phyloP scores from a whole-genome alignment of 2,888 invertebrate genomes.

The Cephus pygmeus region DNA sequence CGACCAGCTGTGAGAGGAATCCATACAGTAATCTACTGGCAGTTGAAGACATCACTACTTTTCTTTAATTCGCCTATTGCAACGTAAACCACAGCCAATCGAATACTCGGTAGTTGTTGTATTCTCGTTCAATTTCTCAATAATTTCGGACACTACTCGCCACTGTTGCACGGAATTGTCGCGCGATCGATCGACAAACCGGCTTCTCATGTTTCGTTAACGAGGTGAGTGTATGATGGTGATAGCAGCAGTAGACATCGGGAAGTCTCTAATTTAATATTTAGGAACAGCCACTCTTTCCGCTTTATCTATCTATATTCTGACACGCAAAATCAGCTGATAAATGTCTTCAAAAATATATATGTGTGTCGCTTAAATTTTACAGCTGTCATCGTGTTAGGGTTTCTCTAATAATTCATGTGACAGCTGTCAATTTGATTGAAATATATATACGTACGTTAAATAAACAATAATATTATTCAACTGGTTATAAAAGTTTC shows the following conservation, averaged over 20 bases:
- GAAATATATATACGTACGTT: not conserved
- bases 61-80: not conserved
- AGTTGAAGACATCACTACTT: not conserved
- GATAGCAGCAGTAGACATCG: not conserved
- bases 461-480: not conserved
- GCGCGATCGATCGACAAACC: not conserved
- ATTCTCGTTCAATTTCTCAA: not conserved
- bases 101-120: not conserved
- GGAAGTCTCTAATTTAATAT: not conserved
- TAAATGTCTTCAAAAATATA: not conserved
- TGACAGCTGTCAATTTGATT: not conserved
- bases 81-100: not conserved
- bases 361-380: not conserved
- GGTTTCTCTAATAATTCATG: not conserved
- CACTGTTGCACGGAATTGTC: not conserved
- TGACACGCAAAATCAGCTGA: not conserved
- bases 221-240: not conserved
- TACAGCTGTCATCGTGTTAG: not conserved
- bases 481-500: not conserved
- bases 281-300: not conserved
- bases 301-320: not conserved
- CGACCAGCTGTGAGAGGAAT: not conserved
- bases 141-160: too few species aligned
- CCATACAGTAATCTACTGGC: not conserved
- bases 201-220: not conserved